Evolutionary conservation across 2,888 invertebrate genomes (phyloP).

Genomic region (Argyra leucocephala): DNA sequence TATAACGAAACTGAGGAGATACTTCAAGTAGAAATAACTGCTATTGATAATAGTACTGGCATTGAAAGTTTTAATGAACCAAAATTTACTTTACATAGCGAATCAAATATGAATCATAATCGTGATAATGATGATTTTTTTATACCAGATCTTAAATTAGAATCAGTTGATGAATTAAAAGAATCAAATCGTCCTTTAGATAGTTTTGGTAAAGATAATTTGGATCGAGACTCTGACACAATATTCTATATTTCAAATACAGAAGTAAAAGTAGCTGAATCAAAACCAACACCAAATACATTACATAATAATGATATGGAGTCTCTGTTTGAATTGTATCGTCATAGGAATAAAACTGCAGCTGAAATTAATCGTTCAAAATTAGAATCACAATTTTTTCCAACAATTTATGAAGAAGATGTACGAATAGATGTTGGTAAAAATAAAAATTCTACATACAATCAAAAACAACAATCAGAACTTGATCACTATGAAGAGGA

Average conservation of each 20-base stretch:
- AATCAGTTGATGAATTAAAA: slow-evolving; percentile 21
- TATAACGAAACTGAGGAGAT: slow-evolving; percentile 36
- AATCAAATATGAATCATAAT: slow-evolving; percentile 10
- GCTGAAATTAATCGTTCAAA: slow-evolving; percentile 29
- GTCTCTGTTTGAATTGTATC: background rate
- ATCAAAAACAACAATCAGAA: background rate
- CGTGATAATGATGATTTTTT: slow-evolving; percentile 35
- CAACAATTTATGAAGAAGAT: slow-evolving; percentile 35
- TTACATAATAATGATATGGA: slow-evolving; percentile 9
- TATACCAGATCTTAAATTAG: slow-evolving; percentile 30
- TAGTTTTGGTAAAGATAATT: slow-evolving; percentile 14
- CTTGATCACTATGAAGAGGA: slow-evolving; percentile 38
- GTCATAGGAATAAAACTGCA: slow-evolving; percentile 20
- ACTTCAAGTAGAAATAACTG: slow-evolving; percentile 40
- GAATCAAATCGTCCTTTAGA: background rate
- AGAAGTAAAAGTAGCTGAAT: slow-evolving; percentile 43
- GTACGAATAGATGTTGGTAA: slow-evolving; percentile 25
- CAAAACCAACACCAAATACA: slow-evolving; percentile 31
- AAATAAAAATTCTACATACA: slow-evolving; percentile 13
- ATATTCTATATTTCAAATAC: slow-evolving; percentile 45
- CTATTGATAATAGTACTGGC: slow-evolving; percentile 29
- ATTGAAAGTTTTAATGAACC: slow-evolving; percentile 12
- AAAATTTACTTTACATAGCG: slow-evolving; percentile 22
- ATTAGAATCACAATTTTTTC: slow-evolving; percentile 40
- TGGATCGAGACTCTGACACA: slow-evolving; percentile 42